A percentile compares a stretch with the other conserved stretches of the same genome.
These are phyloP conservation scores for Linepithema humile DNA, from an alignment of 1,140 invertebrate genomes.

Conservation along the genomic window DNA sequence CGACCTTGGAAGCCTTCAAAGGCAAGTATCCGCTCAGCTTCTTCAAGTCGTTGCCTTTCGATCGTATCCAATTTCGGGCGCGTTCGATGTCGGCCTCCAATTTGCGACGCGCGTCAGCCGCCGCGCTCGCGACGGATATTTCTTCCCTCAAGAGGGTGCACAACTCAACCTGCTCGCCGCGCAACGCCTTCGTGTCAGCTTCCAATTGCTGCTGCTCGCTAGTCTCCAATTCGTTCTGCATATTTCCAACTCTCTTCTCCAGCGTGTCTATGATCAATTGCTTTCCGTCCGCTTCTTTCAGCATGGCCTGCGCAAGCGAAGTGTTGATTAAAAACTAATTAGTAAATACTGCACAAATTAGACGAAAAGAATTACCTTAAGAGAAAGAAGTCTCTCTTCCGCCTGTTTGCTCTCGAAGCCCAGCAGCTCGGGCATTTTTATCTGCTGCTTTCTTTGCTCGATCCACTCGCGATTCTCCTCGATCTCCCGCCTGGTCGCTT, in stretches of 20 bases:
- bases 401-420: constrained; percentile 91
- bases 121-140: constrained; percentile 88
- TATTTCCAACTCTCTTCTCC: constrained; percentile 92
- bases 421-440: constrained; percentile 88
- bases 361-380: constrained; percentile 84
- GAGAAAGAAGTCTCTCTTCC: constrained; percentile 89
- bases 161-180: constrained; percentile 90
- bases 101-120: constrained; percentile 89
- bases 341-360: background rate
- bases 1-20: constrained; percentile 89
- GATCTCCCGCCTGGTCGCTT: constrained; percentile 90
- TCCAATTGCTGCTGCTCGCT: constrained; percentile 90
- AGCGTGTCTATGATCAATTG: constrained; percentile 92
- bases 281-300: constrained; percentile 94
- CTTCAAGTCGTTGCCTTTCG: constrained; percentile 90
- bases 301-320: constrained; percentile 83
- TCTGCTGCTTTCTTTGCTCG: constrained; percentile 88
- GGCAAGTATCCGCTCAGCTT: constrained; percentile 91
- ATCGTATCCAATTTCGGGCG: constrained; percentile 91
- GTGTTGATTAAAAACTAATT: background rate
- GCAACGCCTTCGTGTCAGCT: constrained; percentile 87
- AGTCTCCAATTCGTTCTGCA: constrained; percentile 93
- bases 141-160: constrained; percentile 89
- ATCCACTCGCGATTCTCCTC: constrained; percentile 92
- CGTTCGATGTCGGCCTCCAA: constrained; percentile 92